Base-by-base conservation (phyloP, 2,888 invertebrate species). In the Erpobdella octoculata region DNA sequence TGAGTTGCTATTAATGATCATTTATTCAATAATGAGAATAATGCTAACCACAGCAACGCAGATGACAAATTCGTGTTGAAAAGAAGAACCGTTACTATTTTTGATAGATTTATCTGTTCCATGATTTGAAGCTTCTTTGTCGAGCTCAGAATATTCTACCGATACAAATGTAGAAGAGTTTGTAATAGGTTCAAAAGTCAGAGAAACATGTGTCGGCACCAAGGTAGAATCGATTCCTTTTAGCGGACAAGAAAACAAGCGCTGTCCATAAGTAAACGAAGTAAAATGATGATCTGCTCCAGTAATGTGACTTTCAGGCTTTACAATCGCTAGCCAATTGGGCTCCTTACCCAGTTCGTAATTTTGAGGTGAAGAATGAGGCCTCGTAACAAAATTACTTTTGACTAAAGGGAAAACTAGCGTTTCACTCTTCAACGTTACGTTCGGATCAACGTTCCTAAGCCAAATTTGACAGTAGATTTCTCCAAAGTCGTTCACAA, bases 161-260 rank as follows among this genome's bases (percentile, higher is more conserved):
- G 73, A 73, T 36, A 75, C 31, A 25, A 65, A 59, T 5, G 72
- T 72, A 8, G 66, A 41, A 9, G 74, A 67, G 9, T 38, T 38
- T 5, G 36, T 35, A 58, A 73, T 73, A n/a, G 25, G 28, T 2
- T 25, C 33, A 8, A 67, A 68, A 21, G 71, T 46, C 21, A 73
- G 46, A 33, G 74, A 75, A 28, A 75, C 73, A 33, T 74, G 75
- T 2, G 74, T 65, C 4, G 75, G 75, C 0, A 73, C 37, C 9
- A 53, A 15, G n/a, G 53, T 25, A 3, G 75, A 74, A 12, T 41
- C 37, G 31, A 70, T 15, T 8, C 58, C 68, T 1, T 67, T 71
- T 61, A 75, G 48, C 4, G 31, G 46, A 69, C 75, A 75, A 4
- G 73, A 38, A 46, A 67, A 75, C 53, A 71, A 66, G 36, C 70